Evolutionary conservation across 2,113 vertebrate species (phyloP).

Genomic region (Caretta caretta): DNA sequence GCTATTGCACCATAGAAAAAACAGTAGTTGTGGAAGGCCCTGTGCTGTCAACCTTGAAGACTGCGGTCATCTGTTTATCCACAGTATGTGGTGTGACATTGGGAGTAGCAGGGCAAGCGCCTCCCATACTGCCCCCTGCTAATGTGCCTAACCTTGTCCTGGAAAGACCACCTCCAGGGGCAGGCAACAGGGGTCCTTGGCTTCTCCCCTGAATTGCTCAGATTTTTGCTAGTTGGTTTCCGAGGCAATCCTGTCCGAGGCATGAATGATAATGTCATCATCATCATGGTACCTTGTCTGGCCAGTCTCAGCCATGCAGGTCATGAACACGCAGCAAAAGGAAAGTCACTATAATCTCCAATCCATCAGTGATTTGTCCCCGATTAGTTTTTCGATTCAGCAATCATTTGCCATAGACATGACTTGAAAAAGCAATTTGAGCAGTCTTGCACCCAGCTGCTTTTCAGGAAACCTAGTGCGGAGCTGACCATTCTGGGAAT

Average conservation of each 20-base stretch:
- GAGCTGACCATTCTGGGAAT: conserved; percentile 9
- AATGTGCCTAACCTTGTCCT: not conserved
- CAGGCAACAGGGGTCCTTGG: not conserved
- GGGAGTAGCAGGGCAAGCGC: not conserved
- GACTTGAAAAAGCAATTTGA: not conserved
- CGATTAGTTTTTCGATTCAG: not conserved
- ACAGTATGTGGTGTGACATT: not conserved
- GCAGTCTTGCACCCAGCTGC: not conserved
- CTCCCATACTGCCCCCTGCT: not conserved
- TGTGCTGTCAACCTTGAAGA: not conserved
- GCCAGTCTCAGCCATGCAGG: not conserved
- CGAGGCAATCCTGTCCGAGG: not conserved
- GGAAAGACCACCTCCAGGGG: not conserved
- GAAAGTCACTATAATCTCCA: rapidly evolving
- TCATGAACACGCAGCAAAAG: not conserved
- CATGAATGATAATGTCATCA: rapidly evolving
- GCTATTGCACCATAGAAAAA: not conserved
- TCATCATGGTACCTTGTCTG: not conserved
- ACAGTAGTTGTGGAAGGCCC: not conserved
- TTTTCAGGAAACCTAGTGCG: not conserved
- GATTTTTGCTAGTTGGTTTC: not conserved
- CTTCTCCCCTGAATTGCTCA: not conserved
- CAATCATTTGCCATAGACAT: not conserved
- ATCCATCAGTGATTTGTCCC: not conserved
- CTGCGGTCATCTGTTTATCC: not conserved